Base-by-base conservation (phyloP, 1,140 invertebrate genomes). In the Dufourea novaeangliae region DNA sequence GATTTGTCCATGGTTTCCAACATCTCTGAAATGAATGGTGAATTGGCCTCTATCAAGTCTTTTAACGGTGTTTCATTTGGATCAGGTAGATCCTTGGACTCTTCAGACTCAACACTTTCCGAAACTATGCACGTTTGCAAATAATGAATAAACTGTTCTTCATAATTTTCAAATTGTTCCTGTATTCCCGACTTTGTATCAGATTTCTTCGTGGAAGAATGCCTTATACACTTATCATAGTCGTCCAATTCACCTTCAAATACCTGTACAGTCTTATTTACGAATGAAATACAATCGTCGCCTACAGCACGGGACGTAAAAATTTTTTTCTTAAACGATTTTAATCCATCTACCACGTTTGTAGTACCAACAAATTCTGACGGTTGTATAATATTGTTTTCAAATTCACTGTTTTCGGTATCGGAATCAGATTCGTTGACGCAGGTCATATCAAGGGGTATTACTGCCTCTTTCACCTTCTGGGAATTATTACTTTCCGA, bases 371-470 rank as follows among this genome's bases (percentile, higher is more conserved):
- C 6, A 25, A 69, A 37, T 1, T 82, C 72, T 3, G 83, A 82
- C 17, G 83, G 56, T 0, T 46, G 7, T 1, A 50, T 73, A 27
- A 61, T 62, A 22, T 6, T 37, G 20, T 44, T 17, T 8, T 64
- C 34, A 1, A 11, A 22, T 0, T 84, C 68, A 2, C 6, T 46
- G 0, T 66, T 64, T 5, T 90, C 86, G 0, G 64, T 25, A 7
- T 90, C 90, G 0, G 88, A 80, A 11, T 88, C 90, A 0, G 90
- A 91, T 8, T 91, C 90, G 39, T 88, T 86, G 0, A 63, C 67
- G n/a, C 92, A 93, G 4, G 37, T 79, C 91, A 93, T 92, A 17
- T 92, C 90, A 17, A 93, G 68, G 0, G 88, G 50, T 44, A 88
- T 12, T 2, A 88, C 80, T 8, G 87, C 62, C 1, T 39, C 39